Evolutionary conservation across 2,797 vertebrate species (phyloP), one percentile per base, ranked within the genome.

Genomic region (Halcyon smyrnensis): DNA sequence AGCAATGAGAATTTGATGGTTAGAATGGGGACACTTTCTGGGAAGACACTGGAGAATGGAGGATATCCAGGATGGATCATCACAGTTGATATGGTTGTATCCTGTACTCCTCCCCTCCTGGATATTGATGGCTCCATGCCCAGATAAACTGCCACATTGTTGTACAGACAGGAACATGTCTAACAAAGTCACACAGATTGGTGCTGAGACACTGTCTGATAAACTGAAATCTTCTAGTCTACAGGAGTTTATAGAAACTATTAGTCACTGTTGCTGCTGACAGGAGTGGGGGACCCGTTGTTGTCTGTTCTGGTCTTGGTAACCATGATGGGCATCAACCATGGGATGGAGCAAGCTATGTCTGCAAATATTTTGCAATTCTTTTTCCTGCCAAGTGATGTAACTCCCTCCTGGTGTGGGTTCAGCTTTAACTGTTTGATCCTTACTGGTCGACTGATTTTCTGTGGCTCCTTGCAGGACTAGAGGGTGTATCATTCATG

Each of bases 121-220:
- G 6, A 4, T 56, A 27, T 17, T 0, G 1, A 5, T 36, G 43
- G 6, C 41, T 87, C 32, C 36, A 2, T 3, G 9, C 27, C 39
- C 48, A 80, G 43, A 24, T 28, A 57, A 64, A 74, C 56, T 36
- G 34, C 7, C 1, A 3, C 6, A 2, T 21, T 57, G 14, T 21
- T 56, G 27, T 28, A 54, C 30, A 82, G 90, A 27, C 23, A 39
- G 24, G 18, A 76, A 48, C 0, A 2, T 1, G 2, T 32, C 28
- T 67, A 46, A 63, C 17, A 53, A 50, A 68, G 32, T 24, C 14
- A 54, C 2, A 2, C 8, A 36, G 12, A 25, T 2, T 56, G 39
- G 19, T 51, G 21, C 30, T 45, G 39, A 39, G 34, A n/a, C 12
- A 51, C n/a, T 39, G 9, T 39, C 36, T 68, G 68, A 73, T 59